A percentile compares a stretch with the other conserved stretches of the same genome.
These are phyloP conservation scores for Daphoenositta chrysoptera DNA, from an alignment of 2,113 vertebrate species.

Conservation along the genomic window DNA sequence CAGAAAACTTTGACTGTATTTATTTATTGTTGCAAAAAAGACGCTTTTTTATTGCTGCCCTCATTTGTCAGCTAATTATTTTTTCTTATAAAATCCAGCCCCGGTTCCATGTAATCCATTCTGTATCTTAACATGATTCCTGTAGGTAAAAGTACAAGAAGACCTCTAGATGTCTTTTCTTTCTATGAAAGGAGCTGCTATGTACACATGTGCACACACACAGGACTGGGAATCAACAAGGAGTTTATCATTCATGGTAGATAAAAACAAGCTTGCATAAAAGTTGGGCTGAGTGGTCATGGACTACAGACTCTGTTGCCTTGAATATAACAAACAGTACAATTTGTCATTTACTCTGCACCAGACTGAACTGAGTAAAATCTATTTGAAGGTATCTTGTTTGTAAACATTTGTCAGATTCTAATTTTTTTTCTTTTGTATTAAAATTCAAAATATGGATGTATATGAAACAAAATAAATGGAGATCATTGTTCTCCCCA, in stretches of 20 bases:
- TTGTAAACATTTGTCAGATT: constrained; percentile 94
- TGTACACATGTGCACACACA: constrained; percentile 80
- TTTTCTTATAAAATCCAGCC: constrained; percentile 79
- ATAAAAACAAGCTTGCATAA: constrained; percentile 72
- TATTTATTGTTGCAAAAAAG: constrained; percentile 89
- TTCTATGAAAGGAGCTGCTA: constrained; percentile 88
- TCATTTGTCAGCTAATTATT: constrained; percentile 88
- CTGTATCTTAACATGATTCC: constrained; percentile 83
- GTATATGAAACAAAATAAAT: constrained; percentile 88
- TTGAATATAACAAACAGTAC: constrained; percentile 76
- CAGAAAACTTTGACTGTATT: constrained; percentile 84
- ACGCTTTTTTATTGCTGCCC: constrained; percentile 87
- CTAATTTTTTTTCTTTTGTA: constrained; percentile 87
- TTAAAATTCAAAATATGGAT: constrained; percentile 87
- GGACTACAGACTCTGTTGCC: constrained; percentile 78
- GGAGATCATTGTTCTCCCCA: constrained; percentile 80
- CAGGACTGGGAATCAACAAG: constrained; percentile 78
- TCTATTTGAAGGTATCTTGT: constrained; percentile 93
- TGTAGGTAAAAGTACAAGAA: constrained; percentile 82
- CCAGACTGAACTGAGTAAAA: constrained; percentile 82
- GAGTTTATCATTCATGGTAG: constrained; percentile 77
- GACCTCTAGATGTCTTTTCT: constrained; percentile 84
- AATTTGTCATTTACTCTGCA: constrained; percentile 78
- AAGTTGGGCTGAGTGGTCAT: constrained; percentile 71
- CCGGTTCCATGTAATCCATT: constrained; percentile 79